These are phyloP conservation scores for Crenuchus spilurus DNA, from an alignment of 2,797 vertebrate species.

Conservation along the genomic window DNA sequence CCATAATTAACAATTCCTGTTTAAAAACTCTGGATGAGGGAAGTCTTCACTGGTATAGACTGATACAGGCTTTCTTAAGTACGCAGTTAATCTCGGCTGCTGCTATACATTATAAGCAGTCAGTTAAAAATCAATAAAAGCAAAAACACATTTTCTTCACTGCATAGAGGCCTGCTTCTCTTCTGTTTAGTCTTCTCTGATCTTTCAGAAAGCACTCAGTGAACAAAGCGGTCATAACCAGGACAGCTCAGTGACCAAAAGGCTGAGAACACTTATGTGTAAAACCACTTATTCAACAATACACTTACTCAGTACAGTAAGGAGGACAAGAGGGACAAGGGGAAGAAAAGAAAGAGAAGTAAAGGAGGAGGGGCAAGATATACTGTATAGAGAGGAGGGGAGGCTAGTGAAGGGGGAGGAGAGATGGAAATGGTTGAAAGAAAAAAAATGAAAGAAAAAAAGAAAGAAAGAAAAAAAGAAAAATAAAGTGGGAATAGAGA, in stretches of 20 bases:
- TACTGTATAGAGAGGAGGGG: constrained; percentile 40
- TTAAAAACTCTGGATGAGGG: too few species aligned
- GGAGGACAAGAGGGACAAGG: constrained; percentile 35
- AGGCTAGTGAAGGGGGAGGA: constrained; percentile 17
- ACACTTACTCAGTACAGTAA: constrained; percentile 44
- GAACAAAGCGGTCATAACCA: constrained; percentile 35
- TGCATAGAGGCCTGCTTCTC: constrained; percentile 22
- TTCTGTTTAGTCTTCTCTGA: constrained; percentile 34
- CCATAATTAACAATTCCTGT: too few species aligned
- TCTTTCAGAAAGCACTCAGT: constrained; percentile 30
- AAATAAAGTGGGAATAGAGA: too few species aligned
- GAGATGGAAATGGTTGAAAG: too few species aligned
- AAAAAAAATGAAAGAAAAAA: too few species aligned
- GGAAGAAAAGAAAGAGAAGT: constrained; percentile 4
- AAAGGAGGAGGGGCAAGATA: too few species aligned
- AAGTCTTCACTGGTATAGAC: neutral
- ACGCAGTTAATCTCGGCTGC: neutral
- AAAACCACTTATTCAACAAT: constrained; percentile 27
- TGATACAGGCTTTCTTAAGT: neutral
- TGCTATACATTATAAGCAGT: constrained; percentile 17
- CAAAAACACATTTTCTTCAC: constrained; percentile 29
- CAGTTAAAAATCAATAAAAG: constrained; percentile 47
- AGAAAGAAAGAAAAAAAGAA: too few species aligned
- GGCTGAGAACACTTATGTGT: constrained; percentile 26
- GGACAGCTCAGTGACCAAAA: constrained; percentile 30